phyloP scores from a whole-genome alignment of 2,888 invertebrate species.

The Phaonia tiefii region DNA sequence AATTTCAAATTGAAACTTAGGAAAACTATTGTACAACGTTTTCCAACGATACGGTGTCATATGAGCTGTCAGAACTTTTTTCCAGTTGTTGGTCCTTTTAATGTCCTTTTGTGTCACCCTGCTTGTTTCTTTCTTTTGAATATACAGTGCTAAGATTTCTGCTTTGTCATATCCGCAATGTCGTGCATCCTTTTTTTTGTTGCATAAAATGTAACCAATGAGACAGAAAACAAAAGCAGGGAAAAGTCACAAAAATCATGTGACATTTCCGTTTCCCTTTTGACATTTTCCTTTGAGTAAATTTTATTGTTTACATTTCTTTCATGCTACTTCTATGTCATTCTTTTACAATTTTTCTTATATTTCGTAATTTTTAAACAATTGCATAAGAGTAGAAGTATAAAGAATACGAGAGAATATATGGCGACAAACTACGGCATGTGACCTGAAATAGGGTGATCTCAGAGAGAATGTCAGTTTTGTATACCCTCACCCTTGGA shows the following conservation, averaged over 20 bases:
- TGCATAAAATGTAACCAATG: neutral
- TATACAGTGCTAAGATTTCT: no score
- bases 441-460: neutral
- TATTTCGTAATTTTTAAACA: neutral
- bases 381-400: neutral
- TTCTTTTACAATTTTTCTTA: conserved; percentile 14
- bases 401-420: neutral
- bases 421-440: no score
- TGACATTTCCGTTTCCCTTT: conserved; percentile 76
- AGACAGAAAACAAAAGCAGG: neutral
- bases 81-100: no score
- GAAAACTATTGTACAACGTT: no score
- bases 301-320: conserved; percentile 43
- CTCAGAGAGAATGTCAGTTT: neutral
- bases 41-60: no score
- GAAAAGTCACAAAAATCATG: conserved; percentile 69
- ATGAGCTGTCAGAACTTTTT: no score
- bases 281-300: no score
- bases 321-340: neutral
- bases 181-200: neutral
- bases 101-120: no score
- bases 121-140: no score
- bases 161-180: conserved; percentile 25
- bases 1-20: no score
- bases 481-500: no score